Base-by-base conservation (phyloP, 2,888 invertebrate genomes). In the Hirtodrosophila histrioides region DNA sequence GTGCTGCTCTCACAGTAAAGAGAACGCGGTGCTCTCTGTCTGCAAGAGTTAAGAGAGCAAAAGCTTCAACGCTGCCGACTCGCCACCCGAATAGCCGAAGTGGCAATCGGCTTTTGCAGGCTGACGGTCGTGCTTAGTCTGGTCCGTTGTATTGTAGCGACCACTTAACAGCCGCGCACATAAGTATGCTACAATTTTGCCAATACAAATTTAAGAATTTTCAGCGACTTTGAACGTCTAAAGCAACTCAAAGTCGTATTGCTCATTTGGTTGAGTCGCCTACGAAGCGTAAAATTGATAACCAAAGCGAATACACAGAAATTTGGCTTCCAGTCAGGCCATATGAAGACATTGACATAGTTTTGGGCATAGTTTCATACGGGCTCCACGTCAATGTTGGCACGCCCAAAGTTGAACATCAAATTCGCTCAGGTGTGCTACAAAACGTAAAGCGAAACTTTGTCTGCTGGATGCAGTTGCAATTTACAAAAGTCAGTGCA, bases 391-490 rank as follows among this genome's bases (percentile, higher is more conserved):
- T 10, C 37, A 24, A 55, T 39, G 49, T 48, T 58, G 51, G 55
- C 53, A 23, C 69, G 12, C 57, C 40, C 43, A 55, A 54, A 50
- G 50, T 67, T 69, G 35, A 41, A 56, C 69, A 56, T 55, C 51
- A 56, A 69, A 83, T 55, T 83, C 74, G 50, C 54, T 83, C 74
- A 83, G 88, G 86, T 83, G 88, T 79, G 71, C 67, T 56, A 48
- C 53, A 53, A 55, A 56, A 63, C 29, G 40, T 24, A 56, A 51
- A 44, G 50, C 48, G 53, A 71, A 71, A 82, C 87, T 82, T 81
- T 86, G 66, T 70, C 80, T 73, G 62, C 58, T 36, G 36, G 45
- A 41, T 61, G 62, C 54, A 60, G 45, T 44, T 62, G 46, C 60
- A 56, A 37, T 40, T 40, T 12, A 23, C 29, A 12, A 37, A 48